phyloP scores from a whole-genome alignment of 2,113 vertebrate species.

The Gnathonemus echidnorhynchus region DNA sequence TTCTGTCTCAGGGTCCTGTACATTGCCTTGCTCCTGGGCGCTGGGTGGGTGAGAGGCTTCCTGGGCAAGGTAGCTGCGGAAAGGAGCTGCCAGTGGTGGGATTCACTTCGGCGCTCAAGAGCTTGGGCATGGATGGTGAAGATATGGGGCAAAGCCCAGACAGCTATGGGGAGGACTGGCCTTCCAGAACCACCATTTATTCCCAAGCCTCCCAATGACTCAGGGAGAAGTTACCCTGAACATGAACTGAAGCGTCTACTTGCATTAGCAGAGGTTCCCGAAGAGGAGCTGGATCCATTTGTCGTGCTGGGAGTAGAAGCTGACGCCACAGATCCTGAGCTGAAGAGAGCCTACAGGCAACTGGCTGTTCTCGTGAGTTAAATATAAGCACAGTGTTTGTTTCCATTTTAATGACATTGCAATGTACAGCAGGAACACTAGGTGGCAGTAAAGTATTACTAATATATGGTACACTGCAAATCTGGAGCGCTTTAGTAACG shows the following conservation, averaged over 20 bases:
- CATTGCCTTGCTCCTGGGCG: constrained; percentile 55
- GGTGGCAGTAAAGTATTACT: constrained; percentile 11
- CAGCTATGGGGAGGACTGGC: constrained; percentile 38
- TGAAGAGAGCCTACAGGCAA: constrained; percentile 84
- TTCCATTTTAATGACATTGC: background rate
- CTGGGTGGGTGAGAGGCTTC: constrained; percentile 43
- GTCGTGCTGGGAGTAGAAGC: constrained; percentile 77
- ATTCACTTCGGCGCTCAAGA: constrained; percentile 55
- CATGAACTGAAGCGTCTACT: constrained; percentile 78
- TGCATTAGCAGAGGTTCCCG: constrained; percentile 71
- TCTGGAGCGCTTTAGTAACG: background rate
- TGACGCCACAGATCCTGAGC: constrained; percentile 73
- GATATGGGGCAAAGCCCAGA: constrained; percentile 38
- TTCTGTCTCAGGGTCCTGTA: constrained; percentile 59
- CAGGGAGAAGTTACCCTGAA: constrained; percentile 53
- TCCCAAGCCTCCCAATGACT: constrained; percentile 52
- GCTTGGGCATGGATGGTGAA: constrained; percentile 50
- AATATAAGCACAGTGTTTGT: background rate
- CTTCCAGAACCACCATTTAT: background rate
- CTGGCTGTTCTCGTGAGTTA: constrained; percentile 62
- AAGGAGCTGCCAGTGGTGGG: constrained; percentile 55
- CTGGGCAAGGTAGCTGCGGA: constrained; percentile 39
- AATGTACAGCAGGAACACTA: background rate
- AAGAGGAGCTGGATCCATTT: constrained; percentile 86
- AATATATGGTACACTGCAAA: background rate